These are phyloP conservation scores for Bibio marci DNA, from an alignment of 2,888 invertebrate genomes.

Conservation along the genomic window DNA sequence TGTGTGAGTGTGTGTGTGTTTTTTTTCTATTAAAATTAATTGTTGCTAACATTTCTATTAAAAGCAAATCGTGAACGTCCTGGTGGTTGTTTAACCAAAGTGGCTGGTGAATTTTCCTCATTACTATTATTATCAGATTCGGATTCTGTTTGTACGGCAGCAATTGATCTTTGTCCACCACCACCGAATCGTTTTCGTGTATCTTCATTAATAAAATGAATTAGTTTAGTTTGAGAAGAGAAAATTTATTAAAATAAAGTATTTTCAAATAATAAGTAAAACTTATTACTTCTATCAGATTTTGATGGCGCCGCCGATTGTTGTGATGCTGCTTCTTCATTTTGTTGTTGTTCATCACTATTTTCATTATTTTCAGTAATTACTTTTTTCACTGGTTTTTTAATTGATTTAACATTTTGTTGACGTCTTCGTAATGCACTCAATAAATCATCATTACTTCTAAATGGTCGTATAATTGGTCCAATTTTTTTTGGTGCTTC, in stretches of 20 bases:
- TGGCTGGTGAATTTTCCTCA: not conserved
- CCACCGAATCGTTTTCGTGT: not conserved
- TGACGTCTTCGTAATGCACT: conserved; percentile 54
- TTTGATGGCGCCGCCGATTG: not conserved
- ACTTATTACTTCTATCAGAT: not conserved
- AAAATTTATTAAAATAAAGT: too few relatives aligned
- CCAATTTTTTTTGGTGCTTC: conserved; percentile 48
- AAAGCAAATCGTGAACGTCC: not conserved
- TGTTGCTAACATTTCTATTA: not conserved
- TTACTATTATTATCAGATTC: not conserved
- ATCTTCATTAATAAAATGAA: not conserved
- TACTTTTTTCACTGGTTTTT: conserved; percentile 9
- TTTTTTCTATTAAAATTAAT: too few relatives aligned
- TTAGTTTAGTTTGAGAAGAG: too few relatives aligned
- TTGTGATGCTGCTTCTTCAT: not conserved
- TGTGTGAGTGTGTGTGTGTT: too few relatives aligned
- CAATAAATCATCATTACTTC: conserved; percentile 59
- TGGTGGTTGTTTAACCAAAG: not conserved
- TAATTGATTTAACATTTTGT: conserved; percentile 47
- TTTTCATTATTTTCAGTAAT: not conserved
- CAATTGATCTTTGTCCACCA: not conserved
- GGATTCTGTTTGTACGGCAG: not conserved
- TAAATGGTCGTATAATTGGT: conserved; percentile 54
- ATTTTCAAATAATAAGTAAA: too few relatives aligned
- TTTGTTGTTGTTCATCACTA: not conserved